phyloP scores from a whole-genome alignment of 2,888 invertebrate genomes.

The Mythimna lalbum region DNA sequence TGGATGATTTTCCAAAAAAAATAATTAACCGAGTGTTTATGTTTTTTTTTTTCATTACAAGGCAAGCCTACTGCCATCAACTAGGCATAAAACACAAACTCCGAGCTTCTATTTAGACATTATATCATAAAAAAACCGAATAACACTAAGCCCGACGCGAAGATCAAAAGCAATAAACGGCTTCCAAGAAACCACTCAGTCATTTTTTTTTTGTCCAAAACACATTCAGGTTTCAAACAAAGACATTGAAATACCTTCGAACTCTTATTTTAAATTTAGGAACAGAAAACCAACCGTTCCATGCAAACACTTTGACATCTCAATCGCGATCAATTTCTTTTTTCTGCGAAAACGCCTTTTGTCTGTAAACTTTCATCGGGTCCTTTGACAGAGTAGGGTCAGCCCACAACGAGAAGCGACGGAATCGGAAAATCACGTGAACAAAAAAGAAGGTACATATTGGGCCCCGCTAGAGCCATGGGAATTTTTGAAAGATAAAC shows the following conservation, averaged over 20 bases:
- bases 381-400: constrained; percentile 11
- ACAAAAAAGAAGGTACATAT: background rate
- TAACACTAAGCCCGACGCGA: no score
- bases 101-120: no score
- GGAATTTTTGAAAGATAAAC: no score
- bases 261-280: background rate
- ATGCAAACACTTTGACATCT: background rate
- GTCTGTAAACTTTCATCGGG: constrained; percentile 14
- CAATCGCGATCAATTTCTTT: background rate
- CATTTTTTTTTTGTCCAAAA: background rate
- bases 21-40: no score
- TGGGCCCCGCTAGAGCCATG: no score
- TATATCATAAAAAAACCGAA: no score
- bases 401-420: background rate
- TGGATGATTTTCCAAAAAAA: no score
- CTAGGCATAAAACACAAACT: no score
- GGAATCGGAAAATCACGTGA: background rate
- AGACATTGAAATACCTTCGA: background rate
- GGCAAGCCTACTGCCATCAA: no score
- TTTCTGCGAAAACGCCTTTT: background rate
- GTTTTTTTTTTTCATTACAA: no score
- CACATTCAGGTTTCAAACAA: background rate
- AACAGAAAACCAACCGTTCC: background rate
- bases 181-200: no score
- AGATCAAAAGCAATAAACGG: no score